These are phyloP conservation scores for Adelges cooleyi DNA, from an alignment of 1,140 invertebrate genomes.

Conservation along the genomic window DNA sequence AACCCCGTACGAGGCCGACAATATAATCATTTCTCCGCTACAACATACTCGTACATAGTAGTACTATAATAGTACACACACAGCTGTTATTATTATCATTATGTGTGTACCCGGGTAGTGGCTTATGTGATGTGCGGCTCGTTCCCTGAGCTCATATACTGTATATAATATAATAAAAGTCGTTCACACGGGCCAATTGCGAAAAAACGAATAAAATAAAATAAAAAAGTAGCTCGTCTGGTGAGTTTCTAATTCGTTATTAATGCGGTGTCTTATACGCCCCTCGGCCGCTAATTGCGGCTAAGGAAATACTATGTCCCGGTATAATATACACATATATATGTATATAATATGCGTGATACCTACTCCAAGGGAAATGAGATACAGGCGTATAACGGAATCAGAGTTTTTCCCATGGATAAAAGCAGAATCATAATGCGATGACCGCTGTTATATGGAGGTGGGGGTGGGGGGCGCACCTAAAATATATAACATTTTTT, in stretches of 20 bases:
- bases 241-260: constrained; percentile 21
- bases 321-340: neutral
- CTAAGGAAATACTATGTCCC: neutral
- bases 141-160: neutral
- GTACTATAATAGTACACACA: no score
- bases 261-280: constrained; percentile 18
- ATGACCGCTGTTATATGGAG: no score
- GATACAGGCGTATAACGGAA: constrained; percentile 7
- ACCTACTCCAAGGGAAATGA: constrained; percentile 22
- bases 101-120: neutral
- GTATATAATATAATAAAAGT: neutral
- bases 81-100: no score
- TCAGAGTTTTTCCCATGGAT: constrained; percentile 8
- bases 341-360: neutral
- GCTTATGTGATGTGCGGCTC: constrained; percentile 4
- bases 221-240: constrained; percentile 13
- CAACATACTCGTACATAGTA: no score
- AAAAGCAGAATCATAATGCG: constrained; percentile 9
- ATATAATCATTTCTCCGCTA: no score
- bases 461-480: no score
- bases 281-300: constrained; percentile 10
- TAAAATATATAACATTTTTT: no score
- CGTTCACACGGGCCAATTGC: constrained; percentile 12
- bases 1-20: no score
- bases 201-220: constrained; percentile 12